These are phyloP conservation scores for Gonatopus flavifemur DNA, from an alignment of 1,140 invertebrate genomes.

Conservation along the genomic window DNA sequence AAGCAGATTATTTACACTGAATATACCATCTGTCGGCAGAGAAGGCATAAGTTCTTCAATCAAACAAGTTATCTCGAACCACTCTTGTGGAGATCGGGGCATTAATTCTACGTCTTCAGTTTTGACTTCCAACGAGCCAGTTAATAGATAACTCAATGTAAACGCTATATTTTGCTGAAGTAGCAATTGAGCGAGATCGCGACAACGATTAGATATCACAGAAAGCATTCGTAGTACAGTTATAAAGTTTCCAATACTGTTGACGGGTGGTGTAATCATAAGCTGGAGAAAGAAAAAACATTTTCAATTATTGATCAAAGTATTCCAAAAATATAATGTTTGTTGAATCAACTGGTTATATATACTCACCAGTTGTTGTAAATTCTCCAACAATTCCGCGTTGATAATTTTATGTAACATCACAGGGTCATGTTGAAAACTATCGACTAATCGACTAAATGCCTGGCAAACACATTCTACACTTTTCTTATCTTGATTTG, in stretches of 20 bases:
- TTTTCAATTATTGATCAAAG: neutral
- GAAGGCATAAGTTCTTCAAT: conserved; percentile 96
- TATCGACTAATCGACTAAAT: conserved; percentile 94
- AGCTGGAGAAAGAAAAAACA: conserved; percentile 61
- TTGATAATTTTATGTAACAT: conserved; percentile 94
- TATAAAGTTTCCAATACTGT: conserved; percentile 93
- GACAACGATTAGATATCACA: conserved; percentile 92
- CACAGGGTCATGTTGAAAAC: conserved; percentile 89
- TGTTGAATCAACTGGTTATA: conserved; percentile 1
- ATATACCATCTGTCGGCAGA: conserved; percentile 90
- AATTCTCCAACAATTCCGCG: conserved; percentile 86
- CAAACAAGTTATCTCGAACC: conserved; percentile 94
- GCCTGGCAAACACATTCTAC: conserved; percentile 96
- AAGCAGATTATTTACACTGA: conserved; percentile 85
- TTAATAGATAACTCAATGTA: conserved; percentile 88
- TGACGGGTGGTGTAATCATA: conserved; percentile 88
- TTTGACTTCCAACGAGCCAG: conserved; percentile 74
- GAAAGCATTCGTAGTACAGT: conserved; percentile 94
- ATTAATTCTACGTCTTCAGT: conserved; percentile 78
- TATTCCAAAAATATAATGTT: neutral
- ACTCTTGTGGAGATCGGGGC: conserved; percentile 87
- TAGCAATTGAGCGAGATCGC: conserved; percentile 86
- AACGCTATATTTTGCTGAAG: conserved; percentile 94
- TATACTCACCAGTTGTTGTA: conserved; percentile 80
- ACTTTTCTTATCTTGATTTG: conserved; percentile 96